A percentile compares a stretch with the other conserved stretches of the same genome.
phyloP scores from a whole-genome alignment of 2,113 vertebrate genomes.

The Menidia beryllina region DNA sequence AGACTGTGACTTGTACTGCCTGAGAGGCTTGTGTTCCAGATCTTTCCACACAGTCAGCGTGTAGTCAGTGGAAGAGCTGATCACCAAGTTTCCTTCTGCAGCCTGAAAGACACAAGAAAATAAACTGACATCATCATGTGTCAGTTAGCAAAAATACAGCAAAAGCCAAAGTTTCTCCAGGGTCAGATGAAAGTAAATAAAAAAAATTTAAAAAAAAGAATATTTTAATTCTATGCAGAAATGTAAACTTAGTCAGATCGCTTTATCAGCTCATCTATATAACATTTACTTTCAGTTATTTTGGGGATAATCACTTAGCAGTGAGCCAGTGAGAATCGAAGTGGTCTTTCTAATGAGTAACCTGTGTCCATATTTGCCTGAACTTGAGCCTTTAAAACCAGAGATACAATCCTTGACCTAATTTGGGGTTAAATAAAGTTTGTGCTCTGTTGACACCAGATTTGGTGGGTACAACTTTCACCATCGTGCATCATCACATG shows the following conservation, averaged over 20 bases:
- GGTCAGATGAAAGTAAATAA: too few relatives aligned
- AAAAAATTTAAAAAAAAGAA: too few relatives aligned
- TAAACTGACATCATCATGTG: too few relatives aligned
- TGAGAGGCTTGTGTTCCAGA: conserved; percentile 92
- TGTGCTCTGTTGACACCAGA: conserved; percentile 78
- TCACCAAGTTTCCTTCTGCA: conserved; percentile 89
- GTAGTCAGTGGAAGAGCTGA: conserved; percentile 96
- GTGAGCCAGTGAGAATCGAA: conserved; percentile 41
- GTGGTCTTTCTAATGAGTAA: conserved; percentile 82
- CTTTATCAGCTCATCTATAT: too few relatives aligned
- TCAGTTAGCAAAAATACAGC: too few relatives aligned
- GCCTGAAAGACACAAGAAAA: conserved; percentile 80
- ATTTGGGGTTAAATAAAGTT: conserved; percentile 84
- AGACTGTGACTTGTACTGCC: conserved; percentile 91
- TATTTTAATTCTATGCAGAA: too few relatives aligned
- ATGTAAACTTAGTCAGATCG: too few relatives aligned
- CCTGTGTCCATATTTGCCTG: conserved; percentile 83
- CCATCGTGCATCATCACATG: conserved; percentile 28
- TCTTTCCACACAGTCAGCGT: conserved; percentile 95
- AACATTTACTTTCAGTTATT: too few relatives aligned
- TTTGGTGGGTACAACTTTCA: conserved; percentile 73
- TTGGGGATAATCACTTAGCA: too few relatives aligned
- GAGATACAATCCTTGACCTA: conserved; percentile 82
- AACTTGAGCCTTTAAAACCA: conserved; percentile 76
- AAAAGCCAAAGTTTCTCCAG: too few relatives aligned